A percentile compares a stretch with the other conserved stretches of the same genome.
phyloP scores from a whole-genome alignment of 2,113 vertebrate genomes.

The Callopanchax toddi region DNA sequence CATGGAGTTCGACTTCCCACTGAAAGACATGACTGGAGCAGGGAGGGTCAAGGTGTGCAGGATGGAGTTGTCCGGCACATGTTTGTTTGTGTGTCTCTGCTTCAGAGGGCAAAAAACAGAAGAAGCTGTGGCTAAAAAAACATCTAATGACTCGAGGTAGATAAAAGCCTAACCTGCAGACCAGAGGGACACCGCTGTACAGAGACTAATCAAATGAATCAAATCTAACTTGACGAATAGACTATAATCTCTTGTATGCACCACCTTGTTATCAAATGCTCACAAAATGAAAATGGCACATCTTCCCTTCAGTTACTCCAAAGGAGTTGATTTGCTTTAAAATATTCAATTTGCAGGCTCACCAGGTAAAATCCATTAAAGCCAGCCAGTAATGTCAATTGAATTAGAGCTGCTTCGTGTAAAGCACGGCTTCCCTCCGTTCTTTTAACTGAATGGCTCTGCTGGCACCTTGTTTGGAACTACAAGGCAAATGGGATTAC shows the following conservation, averaged over 20 bases:
- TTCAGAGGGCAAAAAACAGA: background rate
- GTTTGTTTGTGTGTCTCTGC: conserved; percentile 5
- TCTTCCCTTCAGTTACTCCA: conserved; percentile 51
- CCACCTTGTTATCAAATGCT: conserved; percentile 43
- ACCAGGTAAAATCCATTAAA: conserved; percentile 75
- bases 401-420: conserved; percentile 63
- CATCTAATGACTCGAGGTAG: conserved; percentile 52
- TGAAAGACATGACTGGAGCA: conserved; percentile 28
- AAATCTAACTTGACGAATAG: conserved; percentile 42
- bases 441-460: conserved; percentile 59
- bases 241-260: conserved; percentile 50
- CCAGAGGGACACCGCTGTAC: conserved; percentile 22
- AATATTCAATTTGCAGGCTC: conserved; percentile 71
- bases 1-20: conserved; percentile 39
- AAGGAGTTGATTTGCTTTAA: conserved; percentile 66
- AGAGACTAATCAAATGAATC: conserved; percentile 36
- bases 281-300: conserved; percentile 55
- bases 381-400: conserved; percentile 66
- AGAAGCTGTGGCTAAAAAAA: conserved; percentile 20
- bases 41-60: conserved; percentile 13
- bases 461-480: conserved; percentile 66
- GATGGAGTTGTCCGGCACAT: conserved; percentile 1
- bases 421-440: conserved; percentile 48
- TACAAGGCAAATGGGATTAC: conserved; percentile 74
- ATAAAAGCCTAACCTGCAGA: conserved; percentile 40